Conservation (phyloP, 2,888 invertebrate species). For the Tineola bisselliella region DNA sequence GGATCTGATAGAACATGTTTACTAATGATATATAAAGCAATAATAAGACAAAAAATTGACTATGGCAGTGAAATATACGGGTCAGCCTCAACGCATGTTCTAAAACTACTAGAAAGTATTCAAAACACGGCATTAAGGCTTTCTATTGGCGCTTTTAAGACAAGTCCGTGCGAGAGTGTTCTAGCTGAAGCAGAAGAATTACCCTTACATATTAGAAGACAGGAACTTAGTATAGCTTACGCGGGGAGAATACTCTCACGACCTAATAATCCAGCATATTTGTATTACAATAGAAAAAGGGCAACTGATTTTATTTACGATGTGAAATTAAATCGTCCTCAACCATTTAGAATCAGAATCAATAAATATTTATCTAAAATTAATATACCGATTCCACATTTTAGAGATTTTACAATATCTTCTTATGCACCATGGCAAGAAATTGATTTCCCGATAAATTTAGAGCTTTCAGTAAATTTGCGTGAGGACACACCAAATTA, state of each 20-base stretch:
- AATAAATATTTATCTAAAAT: not conserved
- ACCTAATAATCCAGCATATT: not conserved
- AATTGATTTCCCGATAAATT: not conserved
- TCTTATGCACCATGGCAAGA: not conserved
- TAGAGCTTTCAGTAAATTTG: not conserved
- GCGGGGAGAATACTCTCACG: not conserved
- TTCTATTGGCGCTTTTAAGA: not conserved
- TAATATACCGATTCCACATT: not conserved
- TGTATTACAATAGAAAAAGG: not conserved
- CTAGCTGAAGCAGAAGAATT: not conserved
- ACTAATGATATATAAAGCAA: constrained; percentile 14
- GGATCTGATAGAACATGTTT: constrained; percentile 17
- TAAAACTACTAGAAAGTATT: not conserved
- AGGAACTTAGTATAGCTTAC: not conserved
- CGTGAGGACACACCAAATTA: too few relatives aligned
- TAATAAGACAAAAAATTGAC: constrained; percentile 17
- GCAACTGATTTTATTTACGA: not conserved
- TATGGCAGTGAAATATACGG: constrained; percentile 17
- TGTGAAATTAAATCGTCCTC: not conserved
- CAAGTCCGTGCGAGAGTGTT: not conserved
- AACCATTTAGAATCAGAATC: not conserved
- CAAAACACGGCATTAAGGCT: constrained; percentile 5
- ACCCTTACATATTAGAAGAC: not conserved
- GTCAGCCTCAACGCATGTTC: constrained; percentile 14
- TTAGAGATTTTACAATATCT: not conserved